A percentile compares a stretch with the other conserved stretches of the same genome.
phyloP scores from a whole-genome alignment of 2,113 vertebrate species.

The Pardalotus punctatus region DNA sequence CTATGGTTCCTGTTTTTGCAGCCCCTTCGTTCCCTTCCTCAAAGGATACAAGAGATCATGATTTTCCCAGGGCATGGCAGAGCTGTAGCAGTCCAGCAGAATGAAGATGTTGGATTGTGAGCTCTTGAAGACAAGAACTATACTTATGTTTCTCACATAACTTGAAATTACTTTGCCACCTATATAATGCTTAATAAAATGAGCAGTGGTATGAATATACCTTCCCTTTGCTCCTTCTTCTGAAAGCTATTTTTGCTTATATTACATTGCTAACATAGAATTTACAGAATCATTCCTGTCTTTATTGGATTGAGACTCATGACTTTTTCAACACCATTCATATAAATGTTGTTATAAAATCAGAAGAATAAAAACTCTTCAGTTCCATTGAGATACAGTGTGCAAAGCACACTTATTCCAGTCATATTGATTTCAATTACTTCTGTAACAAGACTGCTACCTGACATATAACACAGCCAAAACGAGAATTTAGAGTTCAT shows the following conservation, averaged over 20 bases:
- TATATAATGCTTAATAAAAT: not conserved
- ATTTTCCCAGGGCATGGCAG: not conserved
- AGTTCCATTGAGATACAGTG: not conserved
- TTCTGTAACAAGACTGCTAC: not conserved
- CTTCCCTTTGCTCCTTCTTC: not conserved
- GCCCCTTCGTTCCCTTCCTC: not conserved
- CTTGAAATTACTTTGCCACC: not conserved
- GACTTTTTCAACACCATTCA: slow-evolving; percentile 4
- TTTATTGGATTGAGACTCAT: slow-evolving; percentile 2
- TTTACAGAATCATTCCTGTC: not conserved
- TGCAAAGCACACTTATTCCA: not conserved
- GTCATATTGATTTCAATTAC: not conserved
- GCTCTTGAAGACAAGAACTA: not conserved
- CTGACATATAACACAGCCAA: not conserved
- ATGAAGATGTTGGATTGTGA: not conserved
- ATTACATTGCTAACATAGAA: not conserved
- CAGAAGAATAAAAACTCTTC: not conserved
- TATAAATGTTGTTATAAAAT: slow-evolving; percentile 2
- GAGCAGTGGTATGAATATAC: not conserved
- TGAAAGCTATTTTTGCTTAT: not conserved
- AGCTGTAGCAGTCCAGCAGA: not conserved
- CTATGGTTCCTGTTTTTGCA: not conserved
- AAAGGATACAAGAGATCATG: accelerated
- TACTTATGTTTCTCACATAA: not conserved
- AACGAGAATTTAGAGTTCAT: not conserved